These are phyloP conservation scores for Drosophila phalerata DNA, from an alignment of 2,888 invertebrate species.

Conservation along the genomic window DNA sequence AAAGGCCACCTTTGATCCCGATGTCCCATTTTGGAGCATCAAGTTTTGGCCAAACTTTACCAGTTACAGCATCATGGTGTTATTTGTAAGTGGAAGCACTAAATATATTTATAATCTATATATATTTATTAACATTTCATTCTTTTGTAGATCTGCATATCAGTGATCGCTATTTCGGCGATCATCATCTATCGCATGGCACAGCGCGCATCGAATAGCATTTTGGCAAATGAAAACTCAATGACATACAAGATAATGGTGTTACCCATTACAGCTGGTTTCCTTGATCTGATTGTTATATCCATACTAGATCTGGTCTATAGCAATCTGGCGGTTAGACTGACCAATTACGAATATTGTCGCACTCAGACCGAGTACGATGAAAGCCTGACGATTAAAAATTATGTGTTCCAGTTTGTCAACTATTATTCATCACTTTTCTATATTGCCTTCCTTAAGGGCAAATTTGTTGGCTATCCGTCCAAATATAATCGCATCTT, in stretches of 20 bases:
- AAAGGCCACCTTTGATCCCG: constrained; percentile 87
- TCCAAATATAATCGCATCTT: constrained; percentile 91
- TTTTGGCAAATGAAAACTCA: constrained; percentile 86
- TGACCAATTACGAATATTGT: constrained; percentile 91
- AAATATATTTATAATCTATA: background rate
- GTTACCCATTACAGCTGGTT: constrained; percentile 91
- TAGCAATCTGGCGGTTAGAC: constrained; percentile 88
- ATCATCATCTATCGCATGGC: constrained; percentile 92
- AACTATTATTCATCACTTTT: constrained; percentile 96
- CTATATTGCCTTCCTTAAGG: constrained; percentile 92
- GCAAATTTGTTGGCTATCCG: constrained; percentile 92
- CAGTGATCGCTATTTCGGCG: constrained; percentile 90
- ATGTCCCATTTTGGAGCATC: constrained; percentile 91
- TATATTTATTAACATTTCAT: background rate
- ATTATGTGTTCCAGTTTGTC: constrained; percentile 94
- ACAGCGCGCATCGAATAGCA: constrained; percentile 87
- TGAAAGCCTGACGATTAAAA: constrained; percentile 93
- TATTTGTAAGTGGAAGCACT: constrained; percentile 75
- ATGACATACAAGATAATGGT: constrained; percentile 88
- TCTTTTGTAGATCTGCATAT: constrained; percentile 87
- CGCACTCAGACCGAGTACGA: constrained; percentile 95
- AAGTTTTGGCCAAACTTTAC: constrained; percentile 90
- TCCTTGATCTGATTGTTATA: constrained; percentile 92
- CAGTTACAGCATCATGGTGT: constrained; percentile 88
- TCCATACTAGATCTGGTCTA: constrained; percentile 91